Base-by-base conservation (phyloP, 2,888 invertebrate genomes). In the Globia sparganii region DNA sequence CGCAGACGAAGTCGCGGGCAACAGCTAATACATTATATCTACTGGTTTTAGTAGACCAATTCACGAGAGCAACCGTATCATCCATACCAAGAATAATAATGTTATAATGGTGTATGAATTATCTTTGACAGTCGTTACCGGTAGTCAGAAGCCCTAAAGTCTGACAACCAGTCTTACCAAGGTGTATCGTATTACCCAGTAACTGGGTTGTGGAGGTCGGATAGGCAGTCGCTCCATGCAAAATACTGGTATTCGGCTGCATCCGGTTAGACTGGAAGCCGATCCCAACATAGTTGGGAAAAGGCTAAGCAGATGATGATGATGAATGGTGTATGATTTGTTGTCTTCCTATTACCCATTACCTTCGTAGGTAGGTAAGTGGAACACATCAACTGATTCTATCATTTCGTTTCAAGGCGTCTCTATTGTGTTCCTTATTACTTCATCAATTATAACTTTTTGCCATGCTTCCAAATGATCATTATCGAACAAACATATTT, bases 401-500 rank as follows among this genome's bases (percentile, higher is more conserved):
- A 78, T 59, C 65, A 37, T 66, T 25, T n/a, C 13, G 15, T 61
- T 65, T 72, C 78, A 72, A 53, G 49, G 58, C 18, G 1, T 49
- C 58, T 49, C n/a, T 34, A 4, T 4, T 25, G 9, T 28, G 77
- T 77, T 77, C 69, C 56, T 70, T 58, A 77, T 64, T 78, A 49
- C 69, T 69, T 28, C 56, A 58, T 25, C 31, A 64, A 77, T 49
- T 34, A 34, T 69, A 21, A 25, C 11, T 72, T 78, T 49, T 78
- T 78, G 34, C 49, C n/a, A 65, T 58, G 64, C 28, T 71, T 71
- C 40, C 13, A 64, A 58, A 46, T 15, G 5, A 43, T 65, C 40
- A 43, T 46, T 37, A 67, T 5, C 9, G 1, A 40, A 2, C 18
- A 40, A 37, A 53, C 40, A 11, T 18, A n/a, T 64, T 4, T 13